Base-by-base conservation (phyloP, 2,113 vertebrate species). In the Hippocampus comes region DNA sequence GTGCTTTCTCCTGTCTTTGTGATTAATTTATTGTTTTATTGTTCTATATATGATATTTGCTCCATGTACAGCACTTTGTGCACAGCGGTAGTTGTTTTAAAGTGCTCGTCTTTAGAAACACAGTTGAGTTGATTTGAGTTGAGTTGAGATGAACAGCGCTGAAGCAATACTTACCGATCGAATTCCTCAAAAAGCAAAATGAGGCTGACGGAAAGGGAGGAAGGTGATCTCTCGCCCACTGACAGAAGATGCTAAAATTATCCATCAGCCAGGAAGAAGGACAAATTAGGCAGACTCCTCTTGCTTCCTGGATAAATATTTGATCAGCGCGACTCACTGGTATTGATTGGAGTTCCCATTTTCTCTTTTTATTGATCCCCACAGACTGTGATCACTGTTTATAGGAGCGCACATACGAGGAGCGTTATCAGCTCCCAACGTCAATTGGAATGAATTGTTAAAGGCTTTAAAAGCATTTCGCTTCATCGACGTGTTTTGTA, bases 231-330 rank as follows among this genome's bases (percentile, higher is more conserved):
- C 34, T 6, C 34, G 34, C 34, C 34, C 73, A 78, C 67, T 71
- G 65, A 66, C 17, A 41, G 17, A 9, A 48, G 65, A 55, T 34
- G 15, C 68, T 21, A 73, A 25, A 67, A 77, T 70, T 14, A 72
- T 38, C 75, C 68, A 53, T 38, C 68, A 30, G 21, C 30, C 0
- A 59, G 4, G 43, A 53, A 48, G 68, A 76, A 42, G 42, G 63
- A 43, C 42, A 18, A 46, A 66, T 11, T 11, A 63, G 69, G 57
- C 63, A 77, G 78, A 74, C 72, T 49, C 53, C 68, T 51, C 80
- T 71, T 78, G 77, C 86, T 85, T 83, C 84, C 86, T 84, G 82
- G 71, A 92, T 97, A 89, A 95, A 96, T 97, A 95, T 94, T 96
- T 97, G 78, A 97, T 90, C 88, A 91, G 90, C 78, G 67, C 87